These are phyloP conservation scores for Sebastes iracundus DNA, from an alignment of 2,797 vertebrate species.

Conservation along the genomic window DNA sequence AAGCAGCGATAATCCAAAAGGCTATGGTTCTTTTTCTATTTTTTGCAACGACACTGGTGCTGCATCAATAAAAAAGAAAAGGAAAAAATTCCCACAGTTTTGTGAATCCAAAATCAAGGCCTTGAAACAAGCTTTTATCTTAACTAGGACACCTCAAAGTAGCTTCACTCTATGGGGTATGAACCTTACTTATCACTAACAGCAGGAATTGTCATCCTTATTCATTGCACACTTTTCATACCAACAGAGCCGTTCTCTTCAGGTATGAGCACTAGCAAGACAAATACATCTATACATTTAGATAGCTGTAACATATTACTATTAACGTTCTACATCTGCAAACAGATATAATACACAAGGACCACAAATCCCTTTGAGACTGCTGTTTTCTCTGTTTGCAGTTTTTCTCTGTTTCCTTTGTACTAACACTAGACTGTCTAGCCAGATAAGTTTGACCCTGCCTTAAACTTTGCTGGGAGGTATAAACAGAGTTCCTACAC, in stretches of 20 bases:
- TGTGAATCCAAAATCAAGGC: conserved; percentile 61
- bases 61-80: not conserved
- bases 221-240: conserved; percentile 51
- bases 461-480: not conserved
- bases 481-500: not conserved
- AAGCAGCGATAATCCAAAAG: not conserved
- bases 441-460: not conserved
- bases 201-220: conserved; percentile 55
- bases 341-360: not conserved
- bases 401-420: not conserved
- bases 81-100: conserved; percentile 19
- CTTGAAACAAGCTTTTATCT: conserved; percentile 72
- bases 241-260: conserved; percentile 14
- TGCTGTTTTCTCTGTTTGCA: not conserved
- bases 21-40: not conserved
- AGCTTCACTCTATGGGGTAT: conserved; percentile 38
- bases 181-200: conserved; percentile 54
- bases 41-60: not conserved
- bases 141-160: conserved; percentile 63
- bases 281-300: not conserved
- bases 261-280: not conserved
- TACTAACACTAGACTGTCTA: not conserved
- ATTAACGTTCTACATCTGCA: not conserved
- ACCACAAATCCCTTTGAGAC: not conserved
- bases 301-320: not conserved